These are phyloP conservation scores for Urocyon cinereoargenteus DNA, from an alignment of 2,797 vertebrate genomes.

Conservation along the genomic window DNA sequence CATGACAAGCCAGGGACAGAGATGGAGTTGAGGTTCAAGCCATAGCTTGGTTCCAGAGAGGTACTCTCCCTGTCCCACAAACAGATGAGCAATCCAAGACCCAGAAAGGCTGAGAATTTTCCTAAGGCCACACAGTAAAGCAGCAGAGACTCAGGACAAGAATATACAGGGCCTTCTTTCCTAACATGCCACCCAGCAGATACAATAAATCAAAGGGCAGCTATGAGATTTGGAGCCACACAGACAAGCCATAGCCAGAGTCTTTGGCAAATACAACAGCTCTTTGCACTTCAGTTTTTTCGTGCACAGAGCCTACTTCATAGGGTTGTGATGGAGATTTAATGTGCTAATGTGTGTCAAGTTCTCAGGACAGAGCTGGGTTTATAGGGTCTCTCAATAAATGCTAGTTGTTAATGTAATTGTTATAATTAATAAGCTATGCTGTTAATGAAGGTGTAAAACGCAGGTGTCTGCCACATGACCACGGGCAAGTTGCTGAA, in stretches of 20 bases:
- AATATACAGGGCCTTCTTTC: neutral
- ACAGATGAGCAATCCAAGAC: neutral
- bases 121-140: neutral
- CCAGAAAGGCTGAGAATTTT: slow-evolving; percentile 2
- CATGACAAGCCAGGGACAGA: neutral
- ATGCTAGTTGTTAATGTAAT: slow-evolving; percentile 54
- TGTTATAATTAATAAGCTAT: slow-evolving; percentile 73
- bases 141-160: neutral
- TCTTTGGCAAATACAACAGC: neutral
- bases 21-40: neutral
- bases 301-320: neutral
- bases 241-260: neutral
- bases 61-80: neutral
- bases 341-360: neutral
- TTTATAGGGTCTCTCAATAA: slow-evolving; percentile 36
- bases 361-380: slow-evolving; percentile 6
- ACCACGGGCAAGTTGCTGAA: neutral
- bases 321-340: neutral
- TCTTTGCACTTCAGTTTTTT: neutral
- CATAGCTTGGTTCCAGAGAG: neutral
- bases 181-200: neutral
- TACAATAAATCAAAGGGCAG: neutral
- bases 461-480: slow-evolving; percentile 34
- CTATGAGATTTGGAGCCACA: neutral
- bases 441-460: slow-evolving; percentile 73